Base-by-base conservation (phyloP, 2,888 invertebrate species). In the Netelia inedita region DNA sequence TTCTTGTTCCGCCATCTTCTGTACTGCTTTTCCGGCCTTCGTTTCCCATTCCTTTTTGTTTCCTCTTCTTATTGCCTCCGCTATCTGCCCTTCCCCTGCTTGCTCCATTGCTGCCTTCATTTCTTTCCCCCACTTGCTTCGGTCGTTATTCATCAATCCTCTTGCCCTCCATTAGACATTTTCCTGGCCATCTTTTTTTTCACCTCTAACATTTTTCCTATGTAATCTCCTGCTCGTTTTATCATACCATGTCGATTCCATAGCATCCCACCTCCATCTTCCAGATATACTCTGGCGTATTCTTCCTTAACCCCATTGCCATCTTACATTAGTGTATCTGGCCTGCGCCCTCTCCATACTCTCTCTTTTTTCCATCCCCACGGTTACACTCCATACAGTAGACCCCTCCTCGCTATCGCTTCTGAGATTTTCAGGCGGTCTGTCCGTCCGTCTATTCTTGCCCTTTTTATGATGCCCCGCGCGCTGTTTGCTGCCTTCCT, bases 351-450 rank as follows among this genome's bases (percentile, higher is more conserved):
- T 74, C 46, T 83, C 57, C 10, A 79, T 2, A 9, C 35, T 16
- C 6, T 41, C 57, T 1, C 65, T 28, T 16, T 55, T 14, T 50
- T 35, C 78, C 78, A 80, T 1, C 88, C 88, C 69, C 87, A 88
- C 2, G 88, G 57, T 53, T 86, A 85, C 0, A 85, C 86, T 2
- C 81, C 83, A 21, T 84, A 86, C 55, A 86, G 1, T 9, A 61
- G 28, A 19, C 85, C 78, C 0, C 72, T 28, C 21, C 66, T 76
- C 10, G 79, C 80, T 10, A 83, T 16, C 0, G 76, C 10, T 0
- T 81, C 43, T 28, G 82, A 85, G 9, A 88, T 9, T n/a, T 63
- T 72, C 10, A 80, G 9, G 16, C 74, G 78, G 9, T 59, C 65
- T 28, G 46, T 83, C 5, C 72, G 55, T 23, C 79, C 65, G 11